phyloP scores from a whole-genome alignment of 2,888 invertebrate genomes.

The Mesodorylaimus sp. region DNA sequence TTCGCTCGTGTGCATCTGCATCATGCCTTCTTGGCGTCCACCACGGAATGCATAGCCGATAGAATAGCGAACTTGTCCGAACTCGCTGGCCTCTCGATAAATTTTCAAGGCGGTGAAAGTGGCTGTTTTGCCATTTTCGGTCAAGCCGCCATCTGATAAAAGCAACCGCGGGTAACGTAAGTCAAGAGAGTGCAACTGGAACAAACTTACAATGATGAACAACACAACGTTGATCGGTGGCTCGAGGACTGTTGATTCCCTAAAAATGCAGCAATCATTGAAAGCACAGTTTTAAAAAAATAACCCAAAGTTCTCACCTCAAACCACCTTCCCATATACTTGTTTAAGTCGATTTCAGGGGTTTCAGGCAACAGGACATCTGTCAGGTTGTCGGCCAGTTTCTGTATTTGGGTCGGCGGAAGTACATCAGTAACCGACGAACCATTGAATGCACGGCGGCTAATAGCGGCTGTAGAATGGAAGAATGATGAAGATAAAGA shows the following conservation, averaged over 20 bases:
- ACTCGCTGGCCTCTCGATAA: slow-evolving; percentile 29
- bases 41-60: slow-evolving; percentile 30
- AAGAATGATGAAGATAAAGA: background rate
- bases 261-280: background rate
- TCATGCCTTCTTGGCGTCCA: slow-evolving; percentile 29
- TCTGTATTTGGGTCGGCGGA: slow-evolving; percentile 28
- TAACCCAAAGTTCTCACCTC: slow-evolving; percentile 13
- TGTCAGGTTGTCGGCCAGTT: slow-evolving; percentile 29
- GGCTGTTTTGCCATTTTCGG: slow-evolving; percentile 29
- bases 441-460: slow-evolving; percentile 28
- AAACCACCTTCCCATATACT: slow-evolving; percentile 30
- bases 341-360: slow-evolving; percentile 26
- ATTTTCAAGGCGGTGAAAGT: slow-evolving; percentile 30
- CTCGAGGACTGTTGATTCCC: slow-evolving; percentile 23
- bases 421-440: slow-evolving; percentile 28
- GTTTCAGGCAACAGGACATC: slow-evolving; percentile 27
- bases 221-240: slow-evolving; percentile 27
- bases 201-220: slow-evolving; percentile 27
- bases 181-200: background rate
- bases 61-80: slow-evolving; percentile 28
- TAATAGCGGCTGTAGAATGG: slow-evolving; percentile 20
- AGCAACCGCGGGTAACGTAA: background rate
- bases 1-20: slow-evolving; percentile 28
- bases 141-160: slow-evolving; percentile 27
- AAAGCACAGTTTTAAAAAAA: background rate